phyloP scores from a whole-genome alignment of 2,797 vertebrate genomes.

The Tiaroga cobitis region DNA sequence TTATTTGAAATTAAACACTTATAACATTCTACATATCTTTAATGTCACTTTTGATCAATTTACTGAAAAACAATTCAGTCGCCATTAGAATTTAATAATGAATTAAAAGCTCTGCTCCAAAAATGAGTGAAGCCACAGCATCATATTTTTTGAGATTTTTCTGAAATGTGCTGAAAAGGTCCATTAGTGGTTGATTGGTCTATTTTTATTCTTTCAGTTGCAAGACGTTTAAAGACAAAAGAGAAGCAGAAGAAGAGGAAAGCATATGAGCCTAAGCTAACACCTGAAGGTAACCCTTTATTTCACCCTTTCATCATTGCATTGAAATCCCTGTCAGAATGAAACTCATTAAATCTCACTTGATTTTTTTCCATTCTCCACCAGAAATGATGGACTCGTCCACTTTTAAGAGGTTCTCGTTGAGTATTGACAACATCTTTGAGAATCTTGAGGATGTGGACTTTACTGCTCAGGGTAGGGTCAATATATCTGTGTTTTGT shows the following conservation, averaged over 20 bases:
- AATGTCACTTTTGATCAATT: not conserved
- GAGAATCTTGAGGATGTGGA: constrained; percentile 97
- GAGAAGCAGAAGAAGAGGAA: constrained; percentile 96
- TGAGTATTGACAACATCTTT: constrained; percentile 93
- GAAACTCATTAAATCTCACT: not conserved
- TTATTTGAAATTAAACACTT: not conserved
- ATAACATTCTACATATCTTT: not conserved
- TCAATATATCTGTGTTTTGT: not conserved
- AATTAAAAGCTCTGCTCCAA: not conserved
- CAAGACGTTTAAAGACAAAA: constrained; percentile 94
- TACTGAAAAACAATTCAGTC: not conserved
- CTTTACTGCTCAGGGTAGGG: constrained; percentile 90
- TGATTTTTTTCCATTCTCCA: not conserved
- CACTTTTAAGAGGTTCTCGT: constrained; percentile 92
- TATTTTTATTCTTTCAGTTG: constrained; percentile 76
- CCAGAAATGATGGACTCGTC: constrained; percentile 98
- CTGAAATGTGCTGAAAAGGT: not conserved
- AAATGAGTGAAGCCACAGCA: not conserved
- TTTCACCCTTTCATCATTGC: not conserved
- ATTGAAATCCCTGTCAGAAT: not conserved
- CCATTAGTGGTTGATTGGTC: not conserved
- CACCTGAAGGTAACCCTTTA: constrained; percentile 86
- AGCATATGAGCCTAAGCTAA: constrained; percentile 96
- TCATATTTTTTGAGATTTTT: not conserved
- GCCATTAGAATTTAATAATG: not conserved